Base-by-base conservation (phyloP, 2,888 invertebrate species). In the Physocephala rufipes region DNA sequence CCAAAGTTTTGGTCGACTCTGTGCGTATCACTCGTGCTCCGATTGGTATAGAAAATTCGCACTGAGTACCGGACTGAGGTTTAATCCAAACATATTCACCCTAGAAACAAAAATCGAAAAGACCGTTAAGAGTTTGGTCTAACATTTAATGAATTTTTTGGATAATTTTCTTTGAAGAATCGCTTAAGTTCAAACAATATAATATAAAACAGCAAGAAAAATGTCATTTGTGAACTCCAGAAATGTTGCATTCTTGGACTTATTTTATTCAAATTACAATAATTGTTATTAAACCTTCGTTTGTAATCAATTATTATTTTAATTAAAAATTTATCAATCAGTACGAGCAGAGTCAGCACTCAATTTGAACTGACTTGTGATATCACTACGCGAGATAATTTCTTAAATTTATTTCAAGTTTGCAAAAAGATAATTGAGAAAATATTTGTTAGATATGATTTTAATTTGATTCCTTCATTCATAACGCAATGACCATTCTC, bases 51-150 rank as follows among this genome's bases (percentile, higher is more conserved):
- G 94, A 91, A 82, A 95, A 96, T 84, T 95, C 95, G 51, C 78
- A n/a, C n/a, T n/a, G 76, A 0, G 90, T 89, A 51, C 88, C 88
- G 55, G 51, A 70, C 66, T 89, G 89, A 67, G 93, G 93, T 82
- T 93, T 93, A 68, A 96, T 89, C 97, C 98, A 98, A 75, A 97
- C 92, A 86, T 93, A 90, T 85, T 96, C 95, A 66, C 93, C 93
- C 95, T 95, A 80, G 66, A 84, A 84, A 58, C 36, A 36, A 36
- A 36, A 19, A 51, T 51, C 19, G 51, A 51, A 19, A 51, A 51
- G 47, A 47, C 47, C 47, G 16, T 47, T 47, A 15, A 1, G 16
- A 47, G 16, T 47, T 47, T 1, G 47, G 16, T 47, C 12, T 47
- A 47, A 47, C 12, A 16, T n/a, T 47, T 47, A 47, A 1, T 47